Percentiles rank a stretch among this genome's conserved stretches.
Evolutionary conservation across 2,113 vertebrate genomes (phyloP).

Genomic region (Serilophus lunatus): DNA sequence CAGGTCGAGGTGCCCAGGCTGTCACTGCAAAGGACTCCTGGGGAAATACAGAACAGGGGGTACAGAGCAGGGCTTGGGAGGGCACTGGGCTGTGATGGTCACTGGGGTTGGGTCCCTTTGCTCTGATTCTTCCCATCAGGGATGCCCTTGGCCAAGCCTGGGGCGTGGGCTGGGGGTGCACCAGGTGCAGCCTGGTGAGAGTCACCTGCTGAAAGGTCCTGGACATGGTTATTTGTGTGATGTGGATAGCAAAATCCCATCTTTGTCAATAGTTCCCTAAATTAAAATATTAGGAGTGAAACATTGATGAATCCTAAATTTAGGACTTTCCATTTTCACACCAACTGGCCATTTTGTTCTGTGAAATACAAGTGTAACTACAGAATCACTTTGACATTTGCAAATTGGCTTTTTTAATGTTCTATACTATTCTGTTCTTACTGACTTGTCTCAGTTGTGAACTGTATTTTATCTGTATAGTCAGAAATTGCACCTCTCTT

Average conservation of each 20-base stretch:
- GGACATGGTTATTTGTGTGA: neutral
- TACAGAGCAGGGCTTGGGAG: neutral
- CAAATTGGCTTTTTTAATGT: neutral
- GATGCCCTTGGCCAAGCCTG: neutral
- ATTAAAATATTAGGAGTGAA: neutral
- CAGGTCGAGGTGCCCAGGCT: neutral
- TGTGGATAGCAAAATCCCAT: fast-evolving
- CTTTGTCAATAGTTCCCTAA: neutral
- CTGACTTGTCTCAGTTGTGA: neutral
- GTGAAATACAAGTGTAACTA: neutral
- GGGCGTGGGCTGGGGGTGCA: no score
- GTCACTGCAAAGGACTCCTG: neutral
- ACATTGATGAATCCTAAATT: neutral
- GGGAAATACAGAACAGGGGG: neutral
- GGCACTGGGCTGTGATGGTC: fast-evolving
- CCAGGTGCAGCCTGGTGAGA: fast-evolving
- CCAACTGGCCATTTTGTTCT: neutral
- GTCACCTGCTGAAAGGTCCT: neutral
- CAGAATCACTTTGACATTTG: neutral
- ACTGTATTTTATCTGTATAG: neutral
- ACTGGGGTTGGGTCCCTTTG: neutral
- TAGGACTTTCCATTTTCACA: neutral
- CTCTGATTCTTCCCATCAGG: fast-evolving
- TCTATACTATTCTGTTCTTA: neutral
- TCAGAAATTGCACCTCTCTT: neutral